Evolutionary conservation across 2,888 invertebrate species (phyloP), one percentile per base, ranked within the genome.

Genomic region (Cactoblastis cactorum): DNA sequence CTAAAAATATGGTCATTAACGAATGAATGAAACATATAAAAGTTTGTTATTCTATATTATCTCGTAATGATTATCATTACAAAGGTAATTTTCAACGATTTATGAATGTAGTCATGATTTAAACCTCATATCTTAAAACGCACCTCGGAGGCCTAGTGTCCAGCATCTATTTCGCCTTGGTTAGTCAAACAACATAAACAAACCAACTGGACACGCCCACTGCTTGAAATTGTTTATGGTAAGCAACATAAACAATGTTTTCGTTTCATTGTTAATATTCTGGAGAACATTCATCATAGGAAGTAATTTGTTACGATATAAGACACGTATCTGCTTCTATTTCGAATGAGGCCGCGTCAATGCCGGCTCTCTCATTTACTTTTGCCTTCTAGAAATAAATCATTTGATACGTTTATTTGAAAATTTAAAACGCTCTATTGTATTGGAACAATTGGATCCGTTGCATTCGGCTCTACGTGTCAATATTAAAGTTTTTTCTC

Each of bases 221-320:
- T 17, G 43, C 43, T 43, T 43, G 43, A 43, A 43, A 43, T 43
- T 60, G 60, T 55, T 45, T 52, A 37, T 34, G 47, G 58, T 56
- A 53, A 51, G 56, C 54, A 49, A 53, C 37, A 65, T 57, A 67
- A 65, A 57, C 64, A 61, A 61, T 66, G 67, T 63, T 74, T 75
- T 74, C 72, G 74, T 73, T 76, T 55, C 56, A 41, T 58, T 51
- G 71, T 73, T 67, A 68, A 68, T 41, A 69, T 68, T 67, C 43
- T 28, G 61, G 58, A 57, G 55, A 53, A 59, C 69, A 71, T 77
- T 76, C 65, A 69, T 71, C 74, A 60, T 71, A 83, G 87, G 86
- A 86, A 87, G 85, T 83, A 80, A 86, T 87, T 86, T 83, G 67
- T 63, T 59, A 63, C 67, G 65, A 76, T 80, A 84, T 84, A 80